Evolutionary conservation across 2,888 invertebrate genomes (phyloP).

Genomic region (Drosophila yooni): DNA sequence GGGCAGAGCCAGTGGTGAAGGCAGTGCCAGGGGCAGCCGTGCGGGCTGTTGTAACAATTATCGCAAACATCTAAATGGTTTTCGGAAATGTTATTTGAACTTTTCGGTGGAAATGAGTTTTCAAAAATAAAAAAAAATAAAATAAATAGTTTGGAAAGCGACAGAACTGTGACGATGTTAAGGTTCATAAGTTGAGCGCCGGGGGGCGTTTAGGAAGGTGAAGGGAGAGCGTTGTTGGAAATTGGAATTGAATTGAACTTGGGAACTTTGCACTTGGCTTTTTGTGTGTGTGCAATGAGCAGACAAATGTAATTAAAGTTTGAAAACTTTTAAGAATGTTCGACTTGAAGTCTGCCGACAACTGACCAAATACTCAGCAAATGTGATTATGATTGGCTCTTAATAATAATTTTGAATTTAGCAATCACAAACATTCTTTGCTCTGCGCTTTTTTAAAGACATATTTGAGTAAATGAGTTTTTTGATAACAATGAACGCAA

Average conservation of each 20-base stretch:
- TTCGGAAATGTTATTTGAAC: slow-evolving; percentile 74
- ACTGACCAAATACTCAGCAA: neutral
- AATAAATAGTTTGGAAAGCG: slow-evolving; percentile 29
- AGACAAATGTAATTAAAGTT: slow-evolving; percentile 58
- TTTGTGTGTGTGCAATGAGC: slow-evolving; percentile 18
- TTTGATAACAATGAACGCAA: neutral
- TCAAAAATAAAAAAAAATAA: slow-evolving; percentile 10
- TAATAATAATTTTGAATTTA: neutral
- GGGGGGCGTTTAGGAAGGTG: neutral
- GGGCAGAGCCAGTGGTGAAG: neutral
- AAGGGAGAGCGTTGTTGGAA: neutral
- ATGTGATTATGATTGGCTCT: neutral
- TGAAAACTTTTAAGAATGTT: slow-evolving; percentile 30
- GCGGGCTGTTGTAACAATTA: slow-evolving; percentile 65
- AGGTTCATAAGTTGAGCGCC: slow-evolving; percentile 2
- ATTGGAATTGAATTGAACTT: slow-evolving; percentile 43
- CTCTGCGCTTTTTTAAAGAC: neutral
- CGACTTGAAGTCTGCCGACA: slow-evolving; percentile 1
- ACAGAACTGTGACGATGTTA: slow-evolving; percentile 40
- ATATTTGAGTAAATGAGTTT: neutral
- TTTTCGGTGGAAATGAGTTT: slow-evolving; percentile 52
- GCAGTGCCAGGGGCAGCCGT: slow-evolving; percentile 22
- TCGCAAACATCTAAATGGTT: slow-evolving; percentile 75
- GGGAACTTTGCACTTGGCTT: slow-evolving; percentile 38
- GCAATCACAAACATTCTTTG: neutral